Base-by-base conservation (phyloP, 2,797 vertebrate species). In the Lutjanus campechanus region DNA sequence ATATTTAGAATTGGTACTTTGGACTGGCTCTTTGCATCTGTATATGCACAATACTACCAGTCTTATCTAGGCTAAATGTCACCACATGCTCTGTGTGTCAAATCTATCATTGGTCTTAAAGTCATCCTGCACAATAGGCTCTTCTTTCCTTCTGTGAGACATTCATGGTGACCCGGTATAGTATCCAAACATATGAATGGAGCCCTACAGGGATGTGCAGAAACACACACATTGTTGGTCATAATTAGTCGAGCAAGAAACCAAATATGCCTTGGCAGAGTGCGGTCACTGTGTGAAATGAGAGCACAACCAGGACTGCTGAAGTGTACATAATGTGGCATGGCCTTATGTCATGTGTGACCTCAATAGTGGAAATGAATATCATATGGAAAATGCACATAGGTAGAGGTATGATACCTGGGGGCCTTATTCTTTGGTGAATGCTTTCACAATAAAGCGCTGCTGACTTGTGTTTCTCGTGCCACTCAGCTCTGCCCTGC, bases 211-310 rank as follows among this genome's bases (percentile, higher is more conserved):
- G 78, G 53, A 75, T 64, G 62, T 49, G 66, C 67, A 85, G 20
- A 85, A 74, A 56, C 77, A 71, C 29, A 77, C 71, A 67, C 74
- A 83, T 54, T 87, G 82, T 81, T 73, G 41, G 25, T 56, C 70
- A 41, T 53, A 85, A 89, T 85, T 73, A 62, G 82, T 68, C 1
- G 1, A 85, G 85, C 75, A 80, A 61, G 86, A 83, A 83, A 92
- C 77, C 46, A 76, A 90, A 89, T 88, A 88, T 82, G 79, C 36
- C 12, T 88, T 22, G n/a, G 53, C 58, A 87, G 59, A 86, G 74
- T 17, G 66, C 1, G 15, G 46, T 7, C 60, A 15, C 29, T 63
- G 54, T 71, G 71, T 68, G 76, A 87, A 89, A 88, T 11, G 22
- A 79, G 64, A 87, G 62, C 78, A 72, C 60, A 68, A 20, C 40